Conservation (phyloP, 2,113 vertebrate genomes). For the Tyrannus savana region DNA sequence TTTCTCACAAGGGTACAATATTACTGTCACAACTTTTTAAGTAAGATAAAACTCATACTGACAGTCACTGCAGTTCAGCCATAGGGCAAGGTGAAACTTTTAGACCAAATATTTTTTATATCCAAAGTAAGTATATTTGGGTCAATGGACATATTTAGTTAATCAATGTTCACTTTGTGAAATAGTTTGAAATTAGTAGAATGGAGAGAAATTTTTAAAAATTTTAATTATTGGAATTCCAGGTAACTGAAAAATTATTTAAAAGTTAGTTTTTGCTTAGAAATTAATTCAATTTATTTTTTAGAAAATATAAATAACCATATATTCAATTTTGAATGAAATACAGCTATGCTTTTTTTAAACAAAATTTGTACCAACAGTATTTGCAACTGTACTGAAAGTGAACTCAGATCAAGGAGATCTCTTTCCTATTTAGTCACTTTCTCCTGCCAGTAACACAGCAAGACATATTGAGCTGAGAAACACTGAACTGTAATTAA, state of each 20-base stretch:
- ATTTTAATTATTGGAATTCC: neutral
- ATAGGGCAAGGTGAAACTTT: neutral
- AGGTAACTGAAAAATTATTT: neutral
- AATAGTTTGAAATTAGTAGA: neutral
- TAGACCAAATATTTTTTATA: neutral
- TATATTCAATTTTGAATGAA: neutral
- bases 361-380: neutral
- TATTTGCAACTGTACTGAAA: neutral
- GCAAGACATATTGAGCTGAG: neutral
- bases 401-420: neutral
- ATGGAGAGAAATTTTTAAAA: neutral
- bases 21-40: neutral
- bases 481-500: neutral
- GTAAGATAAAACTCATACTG: neutral
- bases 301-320: neutral
- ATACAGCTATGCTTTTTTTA: neutral
- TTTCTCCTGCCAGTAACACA: neutral
- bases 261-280: neutral
- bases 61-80: neutral
- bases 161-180: neutral
- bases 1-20: slow-evolving; percentile 12
- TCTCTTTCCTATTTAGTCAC: neutral
- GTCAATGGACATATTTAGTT: neutral
- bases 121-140: neutral
- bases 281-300: neutral